Conservation (phyloP, 2,888 invertebrate genomes). For the Tetrapedia diversipes region DNA sequence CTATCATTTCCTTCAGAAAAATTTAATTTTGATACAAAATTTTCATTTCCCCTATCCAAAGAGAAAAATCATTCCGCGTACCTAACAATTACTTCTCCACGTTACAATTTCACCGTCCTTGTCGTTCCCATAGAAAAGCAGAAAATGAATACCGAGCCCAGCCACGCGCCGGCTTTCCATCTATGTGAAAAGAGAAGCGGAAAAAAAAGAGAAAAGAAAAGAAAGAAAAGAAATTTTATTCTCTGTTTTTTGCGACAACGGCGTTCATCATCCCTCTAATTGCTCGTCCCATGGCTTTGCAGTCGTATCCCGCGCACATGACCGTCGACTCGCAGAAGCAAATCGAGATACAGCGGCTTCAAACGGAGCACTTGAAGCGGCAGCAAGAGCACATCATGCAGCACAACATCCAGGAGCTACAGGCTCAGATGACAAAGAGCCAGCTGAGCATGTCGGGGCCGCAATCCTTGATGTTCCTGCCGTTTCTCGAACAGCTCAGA, state of each 20-base stretch:
- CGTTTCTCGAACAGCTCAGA: constrained; percentile 85
- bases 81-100: constrained; percentile 17
- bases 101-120: neutral
- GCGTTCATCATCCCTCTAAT: constrained; percentile 51
- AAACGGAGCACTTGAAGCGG: constrained; percentile 87
- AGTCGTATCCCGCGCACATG: constrained; percentile 82
- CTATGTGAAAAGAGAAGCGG: too few relatives aligned
- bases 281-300: constrained; percentile 66
- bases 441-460: constrained; percentile 85
- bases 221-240: constrained; percentile 19
- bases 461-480: constrained; percentile 87
- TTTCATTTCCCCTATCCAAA: too few relatives aligned
- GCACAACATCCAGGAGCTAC: constrained; percentile 86
- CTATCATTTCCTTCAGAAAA: too few relatives aligned
- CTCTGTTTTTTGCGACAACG: constrained; percentile 21
- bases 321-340: constrained; percentile 86
- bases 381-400: constrained; percentile 86
- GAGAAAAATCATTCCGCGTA: neutral
- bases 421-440: constrained; percentile 86
- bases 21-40: too few relatives aligned
- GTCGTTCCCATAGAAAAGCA: constrained; percentile 15
- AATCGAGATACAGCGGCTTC: constrained; percentile 88
- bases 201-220: neutral
- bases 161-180: neutral
- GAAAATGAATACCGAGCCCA: constrained; percentile 14